Percentiles rank a stretch among this genome's conserved stretches.
Evolutionary conservation across 2,888 invertebrate genomes (phyloP).

Genomic region (Hylaea fasciaria): DNA sequence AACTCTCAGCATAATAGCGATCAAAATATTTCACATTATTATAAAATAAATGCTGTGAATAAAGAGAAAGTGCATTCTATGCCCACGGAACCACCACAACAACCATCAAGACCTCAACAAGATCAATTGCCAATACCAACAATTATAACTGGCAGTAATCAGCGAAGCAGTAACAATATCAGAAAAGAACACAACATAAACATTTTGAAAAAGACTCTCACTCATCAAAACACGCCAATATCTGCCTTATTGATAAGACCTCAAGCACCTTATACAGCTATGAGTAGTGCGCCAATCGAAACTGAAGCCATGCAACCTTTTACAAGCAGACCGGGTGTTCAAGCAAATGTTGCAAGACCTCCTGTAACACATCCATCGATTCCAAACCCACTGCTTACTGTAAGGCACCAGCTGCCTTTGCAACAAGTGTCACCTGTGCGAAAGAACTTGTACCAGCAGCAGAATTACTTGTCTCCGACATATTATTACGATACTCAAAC

Average conservation of each 20-base stretch:
- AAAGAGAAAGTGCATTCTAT: not conserved
- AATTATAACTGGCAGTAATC: not conserved
- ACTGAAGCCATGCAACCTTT: not conserved
- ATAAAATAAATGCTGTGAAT: not conserved
- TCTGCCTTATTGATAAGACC: not conserved
- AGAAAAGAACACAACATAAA: not conserved
- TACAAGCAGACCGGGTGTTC: not conserved
- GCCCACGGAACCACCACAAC: not conserved
- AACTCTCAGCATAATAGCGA: not conserved
- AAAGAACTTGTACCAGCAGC: not conserved
- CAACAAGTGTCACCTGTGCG: not conserved
- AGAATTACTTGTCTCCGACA: not conserved
- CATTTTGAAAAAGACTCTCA: not conserved
- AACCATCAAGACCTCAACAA: not conserved
- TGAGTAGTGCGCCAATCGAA: not conserved
- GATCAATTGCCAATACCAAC: not conserved
- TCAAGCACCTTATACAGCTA: not conserved
- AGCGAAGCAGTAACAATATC: not conserved
- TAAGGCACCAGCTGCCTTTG: not conserved
- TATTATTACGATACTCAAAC: not conserved
- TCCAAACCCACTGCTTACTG: not conserved
- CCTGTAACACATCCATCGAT: not conserved
- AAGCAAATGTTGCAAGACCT: not conserved
- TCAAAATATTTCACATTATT: not conserved
- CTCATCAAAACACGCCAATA: slow-evolving; percentile 3